Percentiles rank a stretch among this genome's conserved stretches.
Conservation (phyloP, 2,797 vertebrate genomes). For the Anabacerthia variegaticeps region DNA sequence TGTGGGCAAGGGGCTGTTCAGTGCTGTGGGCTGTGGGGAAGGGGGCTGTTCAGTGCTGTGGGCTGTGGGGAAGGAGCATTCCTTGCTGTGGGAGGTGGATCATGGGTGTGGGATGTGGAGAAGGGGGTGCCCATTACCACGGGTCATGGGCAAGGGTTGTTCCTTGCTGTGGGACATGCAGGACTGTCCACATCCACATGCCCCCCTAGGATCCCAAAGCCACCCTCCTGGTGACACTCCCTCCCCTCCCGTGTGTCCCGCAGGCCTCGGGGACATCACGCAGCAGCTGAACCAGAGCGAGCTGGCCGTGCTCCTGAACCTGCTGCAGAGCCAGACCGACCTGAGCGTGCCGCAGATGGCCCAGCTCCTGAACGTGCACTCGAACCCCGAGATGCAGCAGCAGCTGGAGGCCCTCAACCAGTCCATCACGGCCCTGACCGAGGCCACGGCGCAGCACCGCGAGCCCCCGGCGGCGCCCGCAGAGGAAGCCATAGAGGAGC, state of each 20-base stretch:
- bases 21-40: background rate
- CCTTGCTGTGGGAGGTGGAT: too few relatives aligned
- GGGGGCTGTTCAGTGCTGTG: background rate
- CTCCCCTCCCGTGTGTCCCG: background rate
- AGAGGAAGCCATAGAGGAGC: conserved; percentile 69
- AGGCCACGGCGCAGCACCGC: conserved; percentile 83
- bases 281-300: conserved; percentile 97
- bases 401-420: conserved; percentile 91
- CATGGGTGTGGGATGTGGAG: too few relatives aligned
- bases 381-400: conserved; percentile 86
- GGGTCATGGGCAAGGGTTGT: fast-evolving
- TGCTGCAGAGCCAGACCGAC: conserved; percentile 96
- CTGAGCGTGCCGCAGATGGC: conserved; percentile 93
- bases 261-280: conserved; percentile 89
- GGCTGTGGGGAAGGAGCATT: background rate
- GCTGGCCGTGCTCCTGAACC: conserved; percentile 91
- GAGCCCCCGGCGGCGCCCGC: conserved; percentile 71
- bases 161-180: fast-evolving
- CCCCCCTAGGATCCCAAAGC: fast-evolving
- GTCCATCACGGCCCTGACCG: conserved; percentile 88
- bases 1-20: fast-evolving
- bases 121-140: background rate
- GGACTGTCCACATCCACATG: fast-evolving
- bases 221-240: background rate
- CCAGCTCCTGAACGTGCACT: conserved; percentile 91